A percentile compares a stretch with the other conserved stretches of the same genome.
phyloP scores from a whole-genome alignment of 2,113 vertebrate species.

The Myotis davidii region DNA sequence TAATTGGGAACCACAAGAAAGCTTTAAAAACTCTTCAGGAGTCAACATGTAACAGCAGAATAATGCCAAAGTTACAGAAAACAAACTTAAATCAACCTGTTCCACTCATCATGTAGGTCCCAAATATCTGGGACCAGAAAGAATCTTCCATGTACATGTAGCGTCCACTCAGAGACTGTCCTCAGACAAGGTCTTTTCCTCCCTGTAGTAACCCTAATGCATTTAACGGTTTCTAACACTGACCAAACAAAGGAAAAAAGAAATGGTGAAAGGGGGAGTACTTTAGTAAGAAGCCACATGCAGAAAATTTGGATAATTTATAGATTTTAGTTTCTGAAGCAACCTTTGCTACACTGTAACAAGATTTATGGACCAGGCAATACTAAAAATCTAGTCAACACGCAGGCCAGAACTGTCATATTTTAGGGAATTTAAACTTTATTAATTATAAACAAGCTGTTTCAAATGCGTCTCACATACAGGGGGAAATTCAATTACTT shows the following conservation, averaged over 20 bases:
- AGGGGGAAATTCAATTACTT: background rate
- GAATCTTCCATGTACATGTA: background rate
- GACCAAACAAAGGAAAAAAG: background rate
- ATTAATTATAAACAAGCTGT: conserved; percentile 26
- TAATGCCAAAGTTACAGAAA: conserved; percentile 49
- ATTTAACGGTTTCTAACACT: background rate
- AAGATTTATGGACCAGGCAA: background rate
- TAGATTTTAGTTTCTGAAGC: conserved; percentile 5
- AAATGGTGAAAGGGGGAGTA: background rate
- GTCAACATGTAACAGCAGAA: background rate
- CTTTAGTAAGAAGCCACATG: background rate
- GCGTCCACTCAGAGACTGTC: background rate
- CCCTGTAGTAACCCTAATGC: background rate
- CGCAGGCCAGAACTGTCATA: background rate
- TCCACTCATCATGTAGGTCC: background rate
- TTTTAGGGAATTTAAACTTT: conserved; percentile 25
- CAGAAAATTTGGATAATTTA: background rate
- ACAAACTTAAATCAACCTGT: background rate
- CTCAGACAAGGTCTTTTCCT: background rate
- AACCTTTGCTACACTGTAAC: conserved; percentile 2
- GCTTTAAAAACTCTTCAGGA: conserved; percentile 15
- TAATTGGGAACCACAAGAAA: conserved; percentile 36
- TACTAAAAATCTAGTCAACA: background rate
- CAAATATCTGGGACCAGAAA: background rate
- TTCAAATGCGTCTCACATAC: conserved; percentile 8